A percentile compares a stretch with the other conserved stretches of the same genome.
These are phyloP conservation scores for Plagiodera versicolora DNA, from an alignment of 2,888 invertebrate genomes.

Conservation along the genomic window DNA sequence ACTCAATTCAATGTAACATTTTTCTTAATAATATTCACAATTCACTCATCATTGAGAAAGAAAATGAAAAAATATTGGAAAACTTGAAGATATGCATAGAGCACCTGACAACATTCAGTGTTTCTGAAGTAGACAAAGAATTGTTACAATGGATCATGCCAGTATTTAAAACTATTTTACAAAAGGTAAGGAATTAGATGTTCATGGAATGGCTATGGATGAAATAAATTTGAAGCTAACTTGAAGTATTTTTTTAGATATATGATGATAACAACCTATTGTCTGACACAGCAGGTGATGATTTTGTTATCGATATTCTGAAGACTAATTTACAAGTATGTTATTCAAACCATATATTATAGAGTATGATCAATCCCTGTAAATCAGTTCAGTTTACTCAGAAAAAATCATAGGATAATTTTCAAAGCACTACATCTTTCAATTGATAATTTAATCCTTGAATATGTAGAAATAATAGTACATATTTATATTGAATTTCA, in stretches of 20 bases:
- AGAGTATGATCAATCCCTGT: too few species aligned
- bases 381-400: too few species aligned
- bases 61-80: slow-evolving; percentile 8
- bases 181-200: slow-evolving; percentile 19
- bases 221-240: too few species aligned
- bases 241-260: slow-evolving; percentile 26
- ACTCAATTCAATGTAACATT: background rate
- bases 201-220: too few species aligned
- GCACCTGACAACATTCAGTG: slow-evolving; percentile 20
- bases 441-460: too few species aligned
- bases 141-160: slow-evolving; percentile 27
- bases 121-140: slow-evolving; percentile 19
- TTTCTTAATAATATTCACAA: slow-evolving; percentile 22
- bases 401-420: too few species aligned
- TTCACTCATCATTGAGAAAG: slow-evolving; percentile 12
- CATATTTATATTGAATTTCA: too few species aligned
- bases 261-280: slow-evolving; percentile 33
- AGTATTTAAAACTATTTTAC: slow-evolving; percentile 17
- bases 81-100: slow-evolving; percentile 18
- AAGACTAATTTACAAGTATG: slow-evolving; percentile 36
- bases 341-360: too few species aligned
- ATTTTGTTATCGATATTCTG: slow-evolving; percentile 29
- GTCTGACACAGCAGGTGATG: slow-evolving; percentile 32
- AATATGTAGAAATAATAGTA: too few species aligned
- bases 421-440: too few species aligned